Conservation (phyloP, 2,113 vertebrate genomes). For the Procavia capensis region DNA sequence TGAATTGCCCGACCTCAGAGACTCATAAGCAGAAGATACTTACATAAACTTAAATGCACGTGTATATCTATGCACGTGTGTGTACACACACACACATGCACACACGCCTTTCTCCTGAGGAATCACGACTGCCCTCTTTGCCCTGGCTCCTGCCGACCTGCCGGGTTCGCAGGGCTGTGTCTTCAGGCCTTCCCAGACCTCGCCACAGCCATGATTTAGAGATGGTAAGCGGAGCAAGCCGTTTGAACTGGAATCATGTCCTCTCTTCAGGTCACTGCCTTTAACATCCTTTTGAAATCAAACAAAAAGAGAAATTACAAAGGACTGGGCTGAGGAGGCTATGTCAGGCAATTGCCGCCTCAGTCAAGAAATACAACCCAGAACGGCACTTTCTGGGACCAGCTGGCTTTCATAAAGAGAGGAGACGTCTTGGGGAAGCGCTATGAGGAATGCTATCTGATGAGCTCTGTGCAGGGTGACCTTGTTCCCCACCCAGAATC, state of each 20-base stretch:
- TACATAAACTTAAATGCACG: too few species aligned
- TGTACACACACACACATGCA: not conserved
- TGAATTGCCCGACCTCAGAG: too few species aligned
- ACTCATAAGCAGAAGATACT: not conserved
- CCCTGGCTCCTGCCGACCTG: too few species aligned
- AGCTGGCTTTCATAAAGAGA: not conserved
- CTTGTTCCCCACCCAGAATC: not conserved
- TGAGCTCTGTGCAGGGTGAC: not conserved
- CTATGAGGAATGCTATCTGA: rapidly evolving
- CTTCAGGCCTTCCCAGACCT: too few species aligned
- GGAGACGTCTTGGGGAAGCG: not conserved
- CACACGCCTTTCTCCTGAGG: too few species aligned
- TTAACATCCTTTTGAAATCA: not conserved
- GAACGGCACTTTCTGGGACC: too few species aligned
- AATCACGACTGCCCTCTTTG: too few species aligned
- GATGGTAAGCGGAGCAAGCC: too few species aligned
- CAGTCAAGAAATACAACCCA: not conserved
- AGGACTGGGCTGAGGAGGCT: not conserved
- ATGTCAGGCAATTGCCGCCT: not conserved
- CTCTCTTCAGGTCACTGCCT: not conserved
- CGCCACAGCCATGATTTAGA: too few species aligned
- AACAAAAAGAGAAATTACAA: not conserved
- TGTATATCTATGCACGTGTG: not conserved
- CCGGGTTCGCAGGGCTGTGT: too few species aligned
- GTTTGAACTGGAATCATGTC: too few species aligned